Percentiles rank a stretch among this genome's conserved stretches.
phyloP scores from a whole-genome alignment of 2,113 vertebrate genomes.

The Mormyrus iriodes region DNA sequence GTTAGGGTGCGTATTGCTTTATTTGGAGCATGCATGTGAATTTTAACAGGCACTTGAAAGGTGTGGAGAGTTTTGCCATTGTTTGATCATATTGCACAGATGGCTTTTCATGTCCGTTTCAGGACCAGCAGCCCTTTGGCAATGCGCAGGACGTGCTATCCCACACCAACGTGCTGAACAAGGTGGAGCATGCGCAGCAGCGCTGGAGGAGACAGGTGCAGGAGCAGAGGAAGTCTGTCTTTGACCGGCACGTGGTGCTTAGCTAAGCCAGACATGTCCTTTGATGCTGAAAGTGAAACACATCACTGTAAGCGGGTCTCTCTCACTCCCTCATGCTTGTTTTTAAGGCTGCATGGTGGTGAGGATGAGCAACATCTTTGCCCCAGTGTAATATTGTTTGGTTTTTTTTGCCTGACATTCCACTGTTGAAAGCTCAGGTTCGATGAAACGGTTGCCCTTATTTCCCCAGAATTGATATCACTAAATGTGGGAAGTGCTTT shows the following conservation, averaged over 20 bases:
- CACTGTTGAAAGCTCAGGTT: neutral
- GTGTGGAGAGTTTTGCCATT: neutral
- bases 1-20: slow-evolving; percentile 74
- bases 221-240: slow-evolving; percentile 76
- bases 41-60: neutral
- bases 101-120: neutral
- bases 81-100: neutral
- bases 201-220: slow-evolving; percentile 77
- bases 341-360: neutral
- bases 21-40: neutral
- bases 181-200: slow-evolving; percentile 75
- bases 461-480: neutral
- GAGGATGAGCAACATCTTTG: neutral
- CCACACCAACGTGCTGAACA: slow-evolving; percentile 70
- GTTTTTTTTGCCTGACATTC: neutral
- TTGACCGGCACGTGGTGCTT: slow-evolving; percentile 73
- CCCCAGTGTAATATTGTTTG: neutral
- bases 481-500: neutral
- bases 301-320: neutral
- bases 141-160: slow-evolving; percentile 68
- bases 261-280: slow-evolving; percentile 50
- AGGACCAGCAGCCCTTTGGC: slow-evolving; percentile 78
- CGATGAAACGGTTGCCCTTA: neutral
- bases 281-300: neutral
- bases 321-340: neutral